Evolutionary conservation across 2,797 vertebrate species (phyloP), one percentile per base, ranked within the genome.

Genomic region (Gallirallus australis): DNA sequence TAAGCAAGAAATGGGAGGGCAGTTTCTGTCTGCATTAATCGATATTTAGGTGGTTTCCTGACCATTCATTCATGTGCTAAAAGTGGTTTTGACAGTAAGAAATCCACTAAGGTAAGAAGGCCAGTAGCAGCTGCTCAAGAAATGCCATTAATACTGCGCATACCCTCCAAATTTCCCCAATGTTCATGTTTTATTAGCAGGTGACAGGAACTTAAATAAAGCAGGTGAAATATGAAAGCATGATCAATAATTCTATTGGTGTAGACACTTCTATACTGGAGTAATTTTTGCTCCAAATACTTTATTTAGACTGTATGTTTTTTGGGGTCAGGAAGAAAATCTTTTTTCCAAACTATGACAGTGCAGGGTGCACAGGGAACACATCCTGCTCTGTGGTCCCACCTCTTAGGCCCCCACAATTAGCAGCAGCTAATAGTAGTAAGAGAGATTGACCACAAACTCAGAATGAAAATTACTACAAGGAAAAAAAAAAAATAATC

Each of bases 21-120:
- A 77, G 53, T 64, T 95, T 87, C 92, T 82, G 61, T 71, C 90
- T 72, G 50, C 30, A 71, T 71, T 61, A 78, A 92, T 91, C 92
- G 95, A 78, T 81, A 89, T 48, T 94, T 87, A 92, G 47, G n/a
- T 86, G 50, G 52, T 90, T 94, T 82, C 47, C 84, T 78, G 69
- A 20, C 53, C 65, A 54, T 89, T 91, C 65, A 81, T 85, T 91
- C 72, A 75, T 19, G 52, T 70, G 59, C 65, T 64, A 24, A 14
- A 89, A 83, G 65, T 61, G 61, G 3, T 68, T 95, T 61, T 89
- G 86, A 92, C 65, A 86, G 54, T 18, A 94, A 91, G 73, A 94
- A 85, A 71, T 68, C n/a, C 7, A 15, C 31, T 65, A 92, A 86
- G 17, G 2, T 9, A 71, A 82, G 84, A 35, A 86, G 39, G 31